Evolutionary conservation across 23 tunicate genomes (phyloP), one percentile per base, ranked within the genome.

Genomic region (Pegea sp.): DNA sequence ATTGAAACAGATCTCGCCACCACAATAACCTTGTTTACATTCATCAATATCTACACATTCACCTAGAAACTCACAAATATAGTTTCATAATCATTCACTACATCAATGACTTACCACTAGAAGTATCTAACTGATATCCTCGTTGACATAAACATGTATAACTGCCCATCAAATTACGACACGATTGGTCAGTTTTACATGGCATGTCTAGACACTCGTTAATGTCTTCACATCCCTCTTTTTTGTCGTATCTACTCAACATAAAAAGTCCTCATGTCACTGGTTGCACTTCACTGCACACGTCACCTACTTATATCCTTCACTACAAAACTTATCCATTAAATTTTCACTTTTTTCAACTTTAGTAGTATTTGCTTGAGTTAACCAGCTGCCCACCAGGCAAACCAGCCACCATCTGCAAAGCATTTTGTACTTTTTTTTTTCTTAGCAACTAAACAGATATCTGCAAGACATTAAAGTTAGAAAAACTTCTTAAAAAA

Each of bases 181-280:
- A 84, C 16, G 51, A 25, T 50, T 84, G 95, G 54, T 56, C 84
- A 8, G 42, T 22, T 49, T 63, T 57, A 58, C 95, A 84, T 2
- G 95, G 84, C 29, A 30, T 26, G 29, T 84, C 95, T 23, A 38
- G 26, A 42, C 95, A 84, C 58, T 84, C 95, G 63, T 84, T 64
- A 22, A 84, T 34, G 38, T 84, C 95, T 21, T 53, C 58, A 44
- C 95, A 84, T 0, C 95, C 95, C 0, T 19, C 28, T 26, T 55
- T 62, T 30, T 62, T 68, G 7, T 49, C 44, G 33, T 62, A 84
- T 50, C 93, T 81, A 43, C n/a, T n/a, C n/a, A n/a, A n/a, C n/a
- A n/a, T n/a, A n/a, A n/a, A n/a, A n/a, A n/a, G n/a, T n/a, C n/a
- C n/a, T n/a, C n/a, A n/a, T n/a, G n/a, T n/a, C n/a, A n/a, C n/a